These are phyloP conservation scores for Dysmachus trigonus DNA, from an alignment of 2,888 invertebrate genomes.

Conservation along the genomic window DNA sequence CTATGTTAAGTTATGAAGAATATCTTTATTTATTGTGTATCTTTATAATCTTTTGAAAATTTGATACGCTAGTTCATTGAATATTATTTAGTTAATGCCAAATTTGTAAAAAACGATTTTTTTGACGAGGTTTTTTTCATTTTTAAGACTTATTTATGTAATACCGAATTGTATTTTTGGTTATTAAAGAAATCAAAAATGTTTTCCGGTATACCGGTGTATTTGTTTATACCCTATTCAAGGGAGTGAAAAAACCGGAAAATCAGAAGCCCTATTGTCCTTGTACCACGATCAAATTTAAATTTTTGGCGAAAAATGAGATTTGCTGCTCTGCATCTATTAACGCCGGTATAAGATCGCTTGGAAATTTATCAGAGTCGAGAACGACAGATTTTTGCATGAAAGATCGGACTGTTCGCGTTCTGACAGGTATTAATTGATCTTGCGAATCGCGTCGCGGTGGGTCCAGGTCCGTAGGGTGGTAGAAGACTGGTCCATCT, in stretches of 20 bases:
- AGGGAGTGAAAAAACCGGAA: background rate
- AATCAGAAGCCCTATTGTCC: background rate
- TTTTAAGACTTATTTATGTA: too few species aligned
- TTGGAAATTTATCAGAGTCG: background rate
- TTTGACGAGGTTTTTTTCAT: too few species aligned
- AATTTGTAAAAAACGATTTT: too few species aligned
- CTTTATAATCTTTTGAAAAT: too few species aligned
- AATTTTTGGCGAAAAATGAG: background rate
- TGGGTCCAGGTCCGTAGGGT: conserved; percentile 11
- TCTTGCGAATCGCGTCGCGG: background rate
- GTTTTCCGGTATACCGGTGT: too few species aligned
- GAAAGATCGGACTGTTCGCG: background rate
- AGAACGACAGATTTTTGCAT: background rate
- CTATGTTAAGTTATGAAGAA: too few species aligned
- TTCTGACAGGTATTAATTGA: conserved; percentile 35
- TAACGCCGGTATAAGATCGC: background rate
- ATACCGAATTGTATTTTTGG: too few species aligned
- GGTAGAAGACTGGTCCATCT: background rate
- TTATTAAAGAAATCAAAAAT: too few species aligned
- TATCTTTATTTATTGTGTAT: too few species aligned
- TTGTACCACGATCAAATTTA: background rate
- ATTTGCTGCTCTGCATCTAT: background rate
- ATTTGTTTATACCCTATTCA: too few species aligned
- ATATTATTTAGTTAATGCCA: too few species aligned
- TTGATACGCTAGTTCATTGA: too few species aligned